Percentiles rank a stretch among this genome's conserved stretches.
These are phyloP conservation scores for Drosophila affinis DNA, from an alignment of 2,888 invertebrate genomes.

Conservation along the genomic window DNA sequence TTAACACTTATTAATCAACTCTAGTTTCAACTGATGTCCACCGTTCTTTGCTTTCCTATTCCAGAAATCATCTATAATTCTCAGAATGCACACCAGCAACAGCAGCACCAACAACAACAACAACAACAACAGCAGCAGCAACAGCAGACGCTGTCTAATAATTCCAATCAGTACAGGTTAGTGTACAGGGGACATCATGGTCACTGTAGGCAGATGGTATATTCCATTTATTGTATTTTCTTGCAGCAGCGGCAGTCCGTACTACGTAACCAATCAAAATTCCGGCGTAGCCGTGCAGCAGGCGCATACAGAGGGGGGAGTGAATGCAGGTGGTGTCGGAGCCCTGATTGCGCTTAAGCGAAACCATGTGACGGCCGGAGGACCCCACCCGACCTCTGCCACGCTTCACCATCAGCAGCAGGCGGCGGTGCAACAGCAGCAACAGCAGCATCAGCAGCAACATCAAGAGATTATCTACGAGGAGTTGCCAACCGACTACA, in stretches of 20 bases:
- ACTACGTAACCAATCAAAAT: conserved; percentile 81
- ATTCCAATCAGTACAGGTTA: conserved; percentile 83
- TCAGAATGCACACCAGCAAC: conserved; percentile 78
- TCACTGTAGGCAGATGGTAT: not conserved
- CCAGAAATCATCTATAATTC: conserved; percentile 82
- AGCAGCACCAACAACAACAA: conserved; percentile 56
- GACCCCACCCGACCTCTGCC: conserved; percentile 64
- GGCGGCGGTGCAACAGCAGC: conserved; percentile 55
- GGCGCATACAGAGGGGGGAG: conserved; percentile 57
- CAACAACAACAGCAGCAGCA: conserved; percentile 54
- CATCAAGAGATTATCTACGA: conserved; percentile 80
- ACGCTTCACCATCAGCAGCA: conserved; percentile 66
- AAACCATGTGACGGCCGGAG: conserved; percentile 81
- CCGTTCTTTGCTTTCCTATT: conserved; percentile 16
- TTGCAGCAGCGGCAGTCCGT: conserved; percentile 71
- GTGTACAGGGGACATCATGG: conserved; percentile 9
- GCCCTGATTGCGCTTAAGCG: conserved; percentile 82
- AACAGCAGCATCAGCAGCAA: conserved; percentile 55
- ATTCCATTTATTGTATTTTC: not conserved
- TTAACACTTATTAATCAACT: not conserved
- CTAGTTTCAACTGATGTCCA: not conserved
- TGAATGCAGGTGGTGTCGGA: conserved; percentile 65
- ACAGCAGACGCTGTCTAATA: conserved; percentile 79
- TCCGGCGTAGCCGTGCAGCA: conserved; percentile 62
- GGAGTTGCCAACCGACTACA: conserved; percentile 82